Base-by-base conservation (phyloP, 2,113 vertebrate species). In the Xenopus borealis region DNA sequence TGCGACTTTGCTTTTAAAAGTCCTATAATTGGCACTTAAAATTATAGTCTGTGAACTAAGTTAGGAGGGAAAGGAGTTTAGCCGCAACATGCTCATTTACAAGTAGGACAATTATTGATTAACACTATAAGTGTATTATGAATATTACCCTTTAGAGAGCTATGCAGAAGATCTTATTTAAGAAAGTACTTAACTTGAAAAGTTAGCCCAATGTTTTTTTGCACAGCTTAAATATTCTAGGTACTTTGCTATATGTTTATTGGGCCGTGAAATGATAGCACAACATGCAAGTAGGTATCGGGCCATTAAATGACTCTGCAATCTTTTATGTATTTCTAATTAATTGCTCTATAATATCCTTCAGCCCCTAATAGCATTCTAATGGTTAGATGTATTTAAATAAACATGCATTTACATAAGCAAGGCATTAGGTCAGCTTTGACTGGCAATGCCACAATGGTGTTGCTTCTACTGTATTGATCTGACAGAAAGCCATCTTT, bases 21-120 rank as follows among this genome's bases (percentile, higher is more conserved):
- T 61, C 20, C 20, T 61, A 23, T 61, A 61, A 61, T 61, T 61
- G 58, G 58, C 20, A 23, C 58, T 61, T 23, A 61, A 61, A 61
- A 20, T 27, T 20, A 61, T 23, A 20, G 20, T 20, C 58, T 61
- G 19, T 58, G 4, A 20, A 69, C 52, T 30, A 53, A 59, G 12
- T 59, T 14, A 53, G 67, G 27, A 33, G 40, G 52, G 30, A 33
- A 69, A 50, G 67, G 14, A 69, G n/a, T 69, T 69, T 30, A 18
- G 53, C 68, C 27, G 14, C 40, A 30, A 17, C n/a, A 7, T 58
- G 13, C 3, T 44, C 23, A 19, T 53, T 30, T 14, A 55, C 53
- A 44, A 30, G 68, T 61, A 61, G 18, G 18, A 40, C n/a, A 45
- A 45, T 45, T 40, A 16, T 52, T 59, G n/a, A 59, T 58, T 40